Conservation (phyloP, 2,113 vertebrate genomes). For the Pseudopodoces humilis region DNA sequence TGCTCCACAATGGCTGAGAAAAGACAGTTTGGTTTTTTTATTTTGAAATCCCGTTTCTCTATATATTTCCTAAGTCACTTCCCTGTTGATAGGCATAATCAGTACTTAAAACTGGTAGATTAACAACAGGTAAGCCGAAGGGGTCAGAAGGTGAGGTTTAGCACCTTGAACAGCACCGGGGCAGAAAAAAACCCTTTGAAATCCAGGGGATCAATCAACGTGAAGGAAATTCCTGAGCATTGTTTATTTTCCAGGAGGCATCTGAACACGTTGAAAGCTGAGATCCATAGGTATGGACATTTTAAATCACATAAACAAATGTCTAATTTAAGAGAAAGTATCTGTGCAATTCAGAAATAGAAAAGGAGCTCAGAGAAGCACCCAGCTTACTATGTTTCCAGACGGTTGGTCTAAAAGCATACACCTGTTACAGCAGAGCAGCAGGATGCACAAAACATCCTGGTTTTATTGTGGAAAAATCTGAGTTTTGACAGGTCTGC, state of each 20-base stretch:
- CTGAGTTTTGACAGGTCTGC: background rate
- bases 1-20: background rate
- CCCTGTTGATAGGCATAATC: background rate
- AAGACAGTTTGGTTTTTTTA: background rate
- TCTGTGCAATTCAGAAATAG: background rate
- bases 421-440: background rate
- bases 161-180: background rate
- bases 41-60: background rate
- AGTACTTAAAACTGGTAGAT: background rate
- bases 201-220: background rate
- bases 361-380: background rate
- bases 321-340: background rate
- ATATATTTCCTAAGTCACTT: background rate
- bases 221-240: background rate
- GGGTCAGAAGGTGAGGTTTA: background rate
- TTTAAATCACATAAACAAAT: background rate
- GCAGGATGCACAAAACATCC: background rate
- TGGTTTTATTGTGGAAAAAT: background rate
- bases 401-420: background rate
- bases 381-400: background rate
- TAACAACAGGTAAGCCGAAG: background rate
- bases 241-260: background rate
- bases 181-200: background rate
- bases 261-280: background rate
- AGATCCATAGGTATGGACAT: background rate